Conservation (phyloP, 2,888 invertebrate species). For the Lutraria lutraria region DNA sequence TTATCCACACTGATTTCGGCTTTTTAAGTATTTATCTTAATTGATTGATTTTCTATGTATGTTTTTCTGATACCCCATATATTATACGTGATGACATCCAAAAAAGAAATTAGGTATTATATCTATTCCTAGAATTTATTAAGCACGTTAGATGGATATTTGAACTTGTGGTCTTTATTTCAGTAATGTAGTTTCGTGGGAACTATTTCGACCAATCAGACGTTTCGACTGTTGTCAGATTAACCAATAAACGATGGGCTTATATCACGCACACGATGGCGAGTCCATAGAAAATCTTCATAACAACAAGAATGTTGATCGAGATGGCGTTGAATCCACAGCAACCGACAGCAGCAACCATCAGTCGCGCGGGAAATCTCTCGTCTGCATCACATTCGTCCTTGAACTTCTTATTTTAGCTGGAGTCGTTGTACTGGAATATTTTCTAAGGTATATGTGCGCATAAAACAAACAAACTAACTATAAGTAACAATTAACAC, state of each 20-base stretch:
- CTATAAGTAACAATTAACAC: neutral
- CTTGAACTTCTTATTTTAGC: conserved; percentile 86
- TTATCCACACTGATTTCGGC: no score
- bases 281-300: conserved; percentile 67
- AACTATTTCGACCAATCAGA: conserved; percentile 14
- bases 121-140: neutral
- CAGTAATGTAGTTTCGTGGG: neutral
- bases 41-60: no score
- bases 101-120: neutral
- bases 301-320: conserved; percentile 50
- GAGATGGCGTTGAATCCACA: conserved; percentile 57
- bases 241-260: conserved; percentile 33
- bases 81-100: neutral
- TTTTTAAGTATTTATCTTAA: no score
- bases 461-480: neutral
- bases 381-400: conserved; percentile 86
- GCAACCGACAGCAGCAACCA: conserved; percentile 53
- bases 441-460: conserved; percentile 86
- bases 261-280: conserved; percentile 44
- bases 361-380: conserved; percentile 67
- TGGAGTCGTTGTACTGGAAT: conserved; percentile 86
- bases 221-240: neutral
- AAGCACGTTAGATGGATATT: neutral
- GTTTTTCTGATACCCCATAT: neutral
- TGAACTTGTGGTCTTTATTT: neutral